These are phyloP conservation scores for Diploscapter pachys DNA, from an alignment of 1,140 invertebrate genomes.

Conservation along the genomic window DNA sequence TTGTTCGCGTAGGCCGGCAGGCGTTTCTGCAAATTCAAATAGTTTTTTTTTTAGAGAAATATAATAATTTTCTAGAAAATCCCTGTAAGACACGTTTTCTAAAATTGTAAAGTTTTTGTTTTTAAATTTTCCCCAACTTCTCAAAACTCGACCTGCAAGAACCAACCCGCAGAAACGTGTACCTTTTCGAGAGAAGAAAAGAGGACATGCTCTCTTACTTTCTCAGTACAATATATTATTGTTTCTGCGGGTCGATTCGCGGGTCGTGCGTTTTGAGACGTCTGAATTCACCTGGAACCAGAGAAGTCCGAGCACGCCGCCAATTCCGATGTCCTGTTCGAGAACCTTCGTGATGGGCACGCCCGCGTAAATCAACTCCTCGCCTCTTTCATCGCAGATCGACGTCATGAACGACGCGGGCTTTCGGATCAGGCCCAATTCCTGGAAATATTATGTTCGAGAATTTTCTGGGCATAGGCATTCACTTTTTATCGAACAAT, in stretches of 20 bases:
- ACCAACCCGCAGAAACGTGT: no score
- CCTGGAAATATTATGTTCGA: conserved; percentile 64
- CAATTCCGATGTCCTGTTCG: conserved; percentile 80
- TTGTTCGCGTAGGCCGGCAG: conserved; percentile 88
- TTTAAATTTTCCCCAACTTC: no score
- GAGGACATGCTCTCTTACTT: background rate
- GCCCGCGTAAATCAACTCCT: conserved; percentile 90
- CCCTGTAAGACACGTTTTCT: no score
- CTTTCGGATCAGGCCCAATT: conserved; percentile 93
- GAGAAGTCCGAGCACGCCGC: conserved; percentile 89
- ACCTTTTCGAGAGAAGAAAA: background rate
- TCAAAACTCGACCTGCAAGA: no score
- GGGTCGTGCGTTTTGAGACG: no score
- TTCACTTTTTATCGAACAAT: background rate
- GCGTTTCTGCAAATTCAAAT: conserved; percentile 63
- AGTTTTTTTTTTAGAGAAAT: background rate
- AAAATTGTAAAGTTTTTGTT: no score
- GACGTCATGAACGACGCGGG: conserved; percentile 99
- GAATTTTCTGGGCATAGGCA: no score
- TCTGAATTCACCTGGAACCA: conserved; percentile 82
- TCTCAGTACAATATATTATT: background rate
- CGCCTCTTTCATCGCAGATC: conserved; percentile 97
- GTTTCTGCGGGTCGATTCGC: no score
- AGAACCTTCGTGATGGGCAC: conserved; percentile 92
- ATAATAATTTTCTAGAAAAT: no score